Base-by-base conservation (phyloP, 1,140 invertebrate species). In the Cryptotermes secundus region DNA sequence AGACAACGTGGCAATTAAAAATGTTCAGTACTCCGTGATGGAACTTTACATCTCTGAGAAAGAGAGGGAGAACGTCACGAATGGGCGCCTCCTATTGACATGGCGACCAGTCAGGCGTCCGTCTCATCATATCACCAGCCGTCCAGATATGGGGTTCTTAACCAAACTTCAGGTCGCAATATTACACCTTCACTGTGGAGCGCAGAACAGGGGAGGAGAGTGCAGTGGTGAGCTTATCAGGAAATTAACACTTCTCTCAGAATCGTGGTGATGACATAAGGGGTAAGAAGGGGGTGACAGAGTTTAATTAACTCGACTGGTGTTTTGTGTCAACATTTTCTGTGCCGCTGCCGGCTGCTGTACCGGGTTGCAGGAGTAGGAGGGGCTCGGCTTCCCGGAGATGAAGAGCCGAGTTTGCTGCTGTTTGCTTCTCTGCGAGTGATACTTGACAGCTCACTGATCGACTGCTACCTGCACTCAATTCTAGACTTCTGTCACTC, bases 311-410 rank as follows among this genome's bases (percentile, higher is more conserved):
- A 81, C 80, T 45, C 80, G n/a, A 81, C 80, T 81, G 80, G 26
- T 81, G 80, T 81, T 81, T 81, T 81, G 80, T 81, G 80, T 81
- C 80, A 81, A 81, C 80, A 81, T 81, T 81, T 81, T 81, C 80
- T 81, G 80, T 81, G 35, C 59, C 14, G n/a, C 59, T 1, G 14
- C 26, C 59, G 59, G 31, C 59, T 31, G n/a, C 59, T 31, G 26
- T 72, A n/a, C 26, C 26, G 9, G 26, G 26, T 7, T 26, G 59
- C 59, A n/a, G 53, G 59, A 3, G 26, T n/a, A 31, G 59, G 9
- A 72, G 26, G 45, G 45, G 45, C 4, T 26, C 26, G 31, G 59
- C 59, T n/a, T 72, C 59, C 45, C 26, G 59, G 59, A 31, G 59
- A 72, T 72, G 59, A 72, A 72, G 59, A 72, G 59, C n/a, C n/a